A percentile compares a stretch with the other conserved stretches of the same genome.
These are phyloP conservation scores for Drosophila busckii DNA, from an alignment of 1,140 invertebrate genomes.

Conservation along the genomic window DNA sequence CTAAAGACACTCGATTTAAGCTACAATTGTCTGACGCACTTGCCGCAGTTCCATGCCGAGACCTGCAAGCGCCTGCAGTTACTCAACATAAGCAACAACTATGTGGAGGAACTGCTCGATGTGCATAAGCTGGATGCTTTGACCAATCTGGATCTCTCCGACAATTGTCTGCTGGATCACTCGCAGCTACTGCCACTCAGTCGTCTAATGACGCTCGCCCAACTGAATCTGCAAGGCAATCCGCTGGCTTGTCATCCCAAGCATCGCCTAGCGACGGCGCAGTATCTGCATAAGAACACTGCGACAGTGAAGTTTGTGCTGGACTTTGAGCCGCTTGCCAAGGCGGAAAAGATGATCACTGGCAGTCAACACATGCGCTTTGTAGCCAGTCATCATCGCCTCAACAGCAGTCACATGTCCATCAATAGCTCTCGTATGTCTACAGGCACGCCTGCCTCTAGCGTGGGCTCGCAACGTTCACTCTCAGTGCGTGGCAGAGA, in stretches of 20 bases:
- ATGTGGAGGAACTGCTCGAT: constrained; percentile 79
- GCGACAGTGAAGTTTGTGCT: constrained; percentile 82
- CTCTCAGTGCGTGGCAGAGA: constrained; percentile 36
- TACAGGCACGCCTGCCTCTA: constrained; percentile 59
- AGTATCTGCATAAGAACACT: constrained; percentile 81
- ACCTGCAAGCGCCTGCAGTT: constrained; percentile 79
- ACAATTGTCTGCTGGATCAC: constrained; percentile 84
- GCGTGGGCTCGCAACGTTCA: constrained; percentile 59
- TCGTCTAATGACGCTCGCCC: constrained; percentile 80
- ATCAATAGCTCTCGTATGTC: constrained; percentile 47
- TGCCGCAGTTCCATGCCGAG: constrained; percentile 81
- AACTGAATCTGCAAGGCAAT: constrained; percentile 82
- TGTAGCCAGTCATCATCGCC: constrained; percentile 33
- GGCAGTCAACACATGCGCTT: constrained; percentile 68
- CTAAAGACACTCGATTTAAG: constrained; percentile 83
- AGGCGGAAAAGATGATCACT: constrained; percentile 80
- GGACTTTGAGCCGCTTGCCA: constrained; percentile 80
- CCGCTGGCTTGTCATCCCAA: constrained; percentile 82
- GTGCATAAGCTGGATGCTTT: constrained; percentile 81
- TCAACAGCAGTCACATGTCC: constrained; percentile 33
- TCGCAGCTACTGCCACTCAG: constrained; percentile 80
- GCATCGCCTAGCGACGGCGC: constrained; percentile 81
- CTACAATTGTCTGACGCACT: constrained; percentile 82
- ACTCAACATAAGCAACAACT: constrained; percentile 82
- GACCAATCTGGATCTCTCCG: constrained; percentile 82